Conservation (phyloP, 2,888 invertebrate genomes). For the Cepaea hortensis region DNA sequence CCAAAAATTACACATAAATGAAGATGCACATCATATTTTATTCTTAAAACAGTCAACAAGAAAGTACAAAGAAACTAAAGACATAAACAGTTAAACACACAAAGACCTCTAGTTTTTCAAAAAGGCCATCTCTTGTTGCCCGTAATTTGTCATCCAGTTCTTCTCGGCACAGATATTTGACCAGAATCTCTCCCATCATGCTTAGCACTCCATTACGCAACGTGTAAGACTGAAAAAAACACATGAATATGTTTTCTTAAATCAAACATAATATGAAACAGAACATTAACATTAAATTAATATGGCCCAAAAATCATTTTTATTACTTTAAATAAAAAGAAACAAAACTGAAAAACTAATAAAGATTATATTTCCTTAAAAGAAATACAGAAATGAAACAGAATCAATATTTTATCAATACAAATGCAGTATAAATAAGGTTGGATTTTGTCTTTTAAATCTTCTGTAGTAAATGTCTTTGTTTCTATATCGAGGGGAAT, state of each 20-base stretch:
- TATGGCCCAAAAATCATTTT: neutral
- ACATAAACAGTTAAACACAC: neutral
- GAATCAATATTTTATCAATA: too few relatives aligned
- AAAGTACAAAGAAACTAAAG: too few relatives aligned
- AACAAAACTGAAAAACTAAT: neutral
- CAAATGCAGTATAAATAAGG: too few relatives aligned
- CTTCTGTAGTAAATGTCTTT: too few relatives aligned
- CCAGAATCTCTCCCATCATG: slow-evolving; percentile 88
- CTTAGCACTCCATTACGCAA: slow-evolving; percentile 88
- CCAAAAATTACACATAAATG: too few relatives aligned
- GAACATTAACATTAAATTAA: neutral
- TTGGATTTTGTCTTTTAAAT: too few relatives aligned
- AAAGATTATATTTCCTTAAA: neutral
- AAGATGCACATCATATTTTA: too few relatives aligned
- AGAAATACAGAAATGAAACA: too few relatives aligned
- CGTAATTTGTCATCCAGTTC: slow-evolving; percentile 83
- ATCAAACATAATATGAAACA: neutral
- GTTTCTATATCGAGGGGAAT: too few relatives aligned
- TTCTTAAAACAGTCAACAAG: too few relatives aligned
- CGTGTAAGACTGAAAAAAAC: slow-evolving; percentile 77
- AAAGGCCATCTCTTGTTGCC: slow-evolving; percentile 85
- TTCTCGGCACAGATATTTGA: slow-evolving; percentile 84
- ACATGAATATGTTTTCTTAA: neutral
- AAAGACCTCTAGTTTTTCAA: slow-evolving; percentile 83
- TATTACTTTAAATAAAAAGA: neutral